phyloP scores from a whole-genome alignment of 2,888 invertebrate genomes.

The Penaeus monodon region DNA sequence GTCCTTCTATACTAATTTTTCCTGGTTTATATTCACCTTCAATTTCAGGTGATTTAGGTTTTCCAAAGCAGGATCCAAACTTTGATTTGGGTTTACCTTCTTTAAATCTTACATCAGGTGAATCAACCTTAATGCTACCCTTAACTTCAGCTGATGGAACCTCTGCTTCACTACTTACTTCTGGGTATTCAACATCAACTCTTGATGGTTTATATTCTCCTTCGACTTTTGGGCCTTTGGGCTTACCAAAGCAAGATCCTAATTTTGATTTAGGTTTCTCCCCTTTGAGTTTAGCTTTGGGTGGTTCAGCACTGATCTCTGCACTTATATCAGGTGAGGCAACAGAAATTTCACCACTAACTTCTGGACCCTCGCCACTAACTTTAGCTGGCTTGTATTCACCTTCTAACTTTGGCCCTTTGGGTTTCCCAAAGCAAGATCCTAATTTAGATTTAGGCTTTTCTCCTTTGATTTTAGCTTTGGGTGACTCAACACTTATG shows the following conservation, averaged over 20 bases:
- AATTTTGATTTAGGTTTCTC: background rate
- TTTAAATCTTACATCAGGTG: slow-evolving; percentile 37
- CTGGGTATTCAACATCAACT: background rate
- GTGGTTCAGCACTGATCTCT: no score
- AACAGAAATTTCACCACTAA: no score
- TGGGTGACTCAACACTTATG: no score
- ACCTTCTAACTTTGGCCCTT: slow-evolving; percentile 23
- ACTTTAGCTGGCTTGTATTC: slow-evolving; percentile 32
- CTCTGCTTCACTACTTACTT: no score
- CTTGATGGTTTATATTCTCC: slow-evolving; percentile 17
- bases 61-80: slow-evolving; percentile 51
- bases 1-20: slow-evolving; percentile 26
- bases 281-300: no score
- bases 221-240: slow-evolving; percentile 22
- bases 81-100: slow-evolving; percentile 41
- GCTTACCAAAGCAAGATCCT: slow-evolving; percentile 27
- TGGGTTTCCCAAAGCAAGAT: slow-evolving; percentile 37
- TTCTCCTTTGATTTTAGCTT: slow-evolving; percentile 1
- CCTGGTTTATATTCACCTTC: slow-evolving; percentile 53
- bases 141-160: slow-evolving; percentile 15
- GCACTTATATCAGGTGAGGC: no score
- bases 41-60: slow-evolving; percentile 33
- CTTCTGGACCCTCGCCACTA: slow-evolving; percentile 4
- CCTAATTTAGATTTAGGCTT: slow-evolving; percentile 33
- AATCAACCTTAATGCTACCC: slow-evolving; percentile 22